Evolutionary conservation across 2,113 vertebrate genomes (phyloP), one percentile per base, ranked within the genome.

Genomic region (Pollachius pollachius): DNA sequence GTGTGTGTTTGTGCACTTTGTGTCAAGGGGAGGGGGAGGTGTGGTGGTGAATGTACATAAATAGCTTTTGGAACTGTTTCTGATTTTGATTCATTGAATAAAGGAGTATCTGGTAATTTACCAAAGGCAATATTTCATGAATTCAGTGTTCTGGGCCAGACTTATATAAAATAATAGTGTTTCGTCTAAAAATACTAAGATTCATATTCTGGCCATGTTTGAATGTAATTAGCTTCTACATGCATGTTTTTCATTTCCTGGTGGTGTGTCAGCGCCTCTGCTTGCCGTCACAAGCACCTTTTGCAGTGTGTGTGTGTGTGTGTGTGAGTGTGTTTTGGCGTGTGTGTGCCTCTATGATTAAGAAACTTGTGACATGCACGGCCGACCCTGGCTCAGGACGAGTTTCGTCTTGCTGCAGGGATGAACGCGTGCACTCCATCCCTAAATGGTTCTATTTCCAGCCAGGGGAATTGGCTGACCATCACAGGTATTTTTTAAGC

Each of bases 361-460:
- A 73, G 23, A 7, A 19, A 59, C 80, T 78, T 73, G 71, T 66
- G 74, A 70, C 18, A 15, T 71, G 76, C 83, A 81, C 85, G 62
- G 41, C 70, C 83, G 75, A 67, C 34, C 34, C 64, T 48, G 76
- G 65, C 54, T n/a, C 41, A 30, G 76, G 60, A 64, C 62, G 25
- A 48, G 59, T 68, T 37, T 83, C 5, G 78, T 67, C 30, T 76
- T 58, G 63, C 57, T 65, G 70, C 63, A 30, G 68, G 16, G 18
- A 58, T 73, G 75, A 86, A 85, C 81, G 79, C 54, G 62, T 62
- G 69, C 67, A 62, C 15, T 37, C 70, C 70, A 74, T 81, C 65
- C 1, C 21, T 18, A 4, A 56, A 72, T 69, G 85, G 74, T 80
- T 84, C 83, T 81, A 76, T 80, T 76, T 82, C 60, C 63, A 76